Evolutionary conservation across 2,888 invertebrate species (phyloP), one percentile per base, ranked within the genome.

Genomic region (Cancer borealis): DNA sequence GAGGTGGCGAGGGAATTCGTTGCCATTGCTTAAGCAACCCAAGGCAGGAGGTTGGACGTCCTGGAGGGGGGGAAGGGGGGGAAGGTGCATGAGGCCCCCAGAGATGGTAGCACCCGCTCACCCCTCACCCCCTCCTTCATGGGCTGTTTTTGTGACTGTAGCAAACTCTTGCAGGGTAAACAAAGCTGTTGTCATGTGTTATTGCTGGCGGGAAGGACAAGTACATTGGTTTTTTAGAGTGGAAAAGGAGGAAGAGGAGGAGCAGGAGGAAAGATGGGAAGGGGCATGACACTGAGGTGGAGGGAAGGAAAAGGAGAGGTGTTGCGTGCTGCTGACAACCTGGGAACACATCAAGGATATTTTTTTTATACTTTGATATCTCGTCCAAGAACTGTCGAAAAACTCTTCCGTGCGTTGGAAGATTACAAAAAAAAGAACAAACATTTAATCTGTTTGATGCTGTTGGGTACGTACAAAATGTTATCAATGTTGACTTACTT

Each of bases 1-100:
- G 93, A 93, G 91, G 88, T 87, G 91, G 93, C 91, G 45, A 87
- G 91, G 93, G 93, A 93, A 93, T 93, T 93, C 93, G 39, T 60
- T 47, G 87, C 91, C 91, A 93, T 91, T 93, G 93, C 93, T 87
- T 91, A 79, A 60, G 87, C 45, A n/a, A 46, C 93, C 79, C 46
- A 39, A 49, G 26, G 84, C 54, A 66, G 73, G 66, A 88, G 88
- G 73, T 47, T 45, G 88, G 88, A n/a, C 92, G 92, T 26, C 45
- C 46, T 8, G 91, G 45, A 79, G 46, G n/a, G 0, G 47, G 90
- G 49, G 49, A 8, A n/a, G 79, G 84, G n/a, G n/a, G 39, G 17
- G 92, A 26, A n/a, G 88, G 46, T 60, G 89, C 89, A 0, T 30
- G 54, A 39, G 54, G 39, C 39, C 30, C 60, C 91, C 30, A 39